Evolutionary conservation across 2,888 invertebrate genomes (phyloP).

Genomic region (Drosophila fungiperda): DNA sequence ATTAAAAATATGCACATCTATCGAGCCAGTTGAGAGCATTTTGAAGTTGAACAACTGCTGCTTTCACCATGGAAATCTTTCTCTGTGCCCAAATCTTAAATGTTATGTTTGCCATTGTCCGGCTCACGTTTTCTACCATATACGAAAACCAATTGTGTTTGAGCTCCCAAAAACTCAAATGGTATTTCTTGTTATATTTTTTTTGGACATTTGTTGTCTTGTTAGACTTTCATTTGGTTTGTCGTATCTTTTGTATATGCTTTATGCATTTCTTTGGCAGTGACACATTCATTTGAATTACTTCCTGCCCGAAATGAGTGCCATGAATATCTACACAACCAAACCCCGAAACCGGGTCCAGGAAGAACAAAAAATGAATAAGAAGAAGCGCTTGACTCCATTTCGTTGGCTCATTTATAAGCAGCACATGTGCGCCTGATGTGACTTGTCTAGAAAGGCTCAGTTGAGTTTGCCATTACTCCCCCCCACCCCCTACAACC

Average conservation of each 20-base stretch:
- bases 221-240: constrained; percentile 25
- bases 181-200: constrained; percentile 17
- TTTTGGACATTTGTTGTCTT: constrained; percentile 51
- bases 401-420: constrained; percentile 70
- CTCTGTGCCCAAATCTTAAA: constrained; percentile 22
- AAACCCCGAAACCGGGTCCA: neutral
- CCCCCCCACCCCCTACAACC: neutral
- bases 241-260: constrained; percentile 45
- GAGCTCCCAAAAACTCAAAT: constrained; percentile 16
- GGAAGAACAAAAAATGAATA: constrained; percentile 24
- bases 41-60: constrained; percentile 17
- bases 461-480: constrained; percentile 49
- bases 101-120: constrained; percentile 31
- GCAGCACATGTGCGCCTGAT: constrained; percentile 70
- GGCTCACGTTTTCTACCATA: constrained; percentile 30
- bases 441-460: constrained; percentile 60
- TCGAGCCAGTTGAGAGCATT: neutral
- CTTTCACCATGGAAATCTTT: constrained; percentile 27
- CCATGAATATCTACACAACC: constrained; percentile 2
- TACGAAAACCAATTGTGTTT: constrained; percentile 36
- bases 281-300: constrained; percentile 72
- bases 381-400: constrained; percentile 44
- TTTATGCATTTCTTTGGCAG: constrained; percentile 54
- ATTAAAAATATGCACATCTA: neutral
- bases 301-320: constrained; percentile 63